phyloP scores from a whole-genome alignment of 2,888 invertebrate species.

The Julus scanicus region DNA sequence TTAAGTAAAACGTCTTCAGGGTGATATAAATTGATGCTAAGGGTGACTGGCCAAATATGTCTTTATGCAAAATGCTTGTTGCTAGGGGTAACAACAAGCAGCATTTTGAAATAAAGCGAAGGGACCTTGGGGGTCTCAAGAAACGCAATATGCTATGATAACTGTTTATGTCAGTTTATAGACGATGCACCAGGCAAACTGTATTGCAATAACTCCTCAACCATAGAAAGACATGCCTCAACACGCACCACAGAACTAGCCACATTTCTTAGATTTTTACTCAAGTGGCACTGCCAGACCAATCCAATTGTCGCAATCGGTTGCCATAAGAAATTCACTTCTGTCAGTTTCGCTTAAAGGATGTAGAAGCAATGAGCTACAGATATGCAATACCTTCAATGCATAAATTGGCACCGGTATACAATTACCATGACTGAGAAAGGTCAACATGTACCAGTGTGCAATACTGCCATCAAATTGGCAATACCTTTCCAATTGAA shows the following conservation, averaged over 20 bases:
- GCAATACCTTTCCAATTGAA: too few relatives aligned
- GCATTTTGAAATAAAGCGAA: background rate
- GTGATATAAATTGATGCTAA: background rate
- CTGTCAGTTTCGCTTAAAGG: background rate
- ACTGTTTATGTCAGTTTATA: conserved; percentile 5
- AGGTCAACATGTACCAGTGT: too few relatives aligned
- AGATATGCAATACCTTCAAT: background rate
- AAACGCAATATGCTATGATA: background rate
- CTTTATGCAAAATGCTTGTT: background rate
- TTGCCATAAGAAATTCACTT: background rate
- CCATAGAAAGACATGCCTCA: conserved; percentile 6
- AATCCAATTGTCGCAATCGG: background rate
- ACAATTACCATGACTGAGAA: background rate
- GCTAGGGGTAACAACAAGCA: conserved; percentile 33
- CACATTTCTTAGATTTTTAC: background rate
- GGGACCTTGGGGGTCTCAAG: conserved; percentile 3
- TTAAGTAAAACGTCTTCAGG: background rate
- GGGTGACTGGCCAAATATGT: background rate
- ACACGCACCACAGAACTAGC: conserved; percentile 18
- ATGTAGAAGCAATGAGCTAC: background rate
- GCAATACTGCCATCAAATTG: too few relatives aligned
- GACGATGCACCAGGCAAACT: background rate
- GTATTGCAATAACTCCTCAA: conserved; percentile 25
- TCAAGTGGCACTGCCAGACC: background rate
- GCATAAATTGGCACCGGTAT: too few relatives aligned